Conservation (phyloP, 2,113 vertebrate genomes). For the Notiomystis cincta region DNA sequence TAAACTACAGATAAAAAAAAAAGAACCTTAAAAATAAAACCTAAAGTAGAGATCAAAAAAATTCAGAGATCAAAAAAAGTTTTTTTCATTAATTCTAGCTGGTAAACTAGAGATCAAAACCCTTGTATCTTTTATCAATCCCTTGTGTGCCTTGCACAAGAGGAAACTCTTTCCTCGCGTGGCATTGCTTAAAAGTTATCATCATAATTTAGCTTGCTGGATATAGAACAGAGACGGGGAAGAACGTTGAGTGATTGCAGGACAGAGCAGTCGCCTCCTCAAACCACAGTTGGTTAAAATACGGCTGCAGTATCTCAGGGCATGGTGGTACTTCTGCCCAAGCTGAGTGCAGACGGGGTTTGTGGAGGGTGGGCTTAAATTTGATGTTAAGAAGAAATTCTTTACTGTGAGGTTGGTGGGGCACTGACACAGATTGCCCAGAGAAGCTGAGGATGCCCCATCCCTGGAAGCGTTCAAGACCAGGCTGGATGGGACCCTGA, state of each 20-base stretch:
- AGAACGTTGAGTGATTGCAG: background rate
- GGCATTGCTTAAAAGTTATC: conserved; percentile 26
- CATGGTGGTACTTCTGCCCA: background rate
- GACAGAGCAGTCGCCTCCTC: background rate
- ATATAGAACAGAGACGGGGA: background rate
- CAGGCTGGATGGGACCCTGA: background rate
- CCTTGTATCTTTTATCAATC: conserved; percentile 49
- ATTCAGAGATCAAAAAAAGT: background rate
- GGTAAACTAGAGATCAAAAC: conserved; percentile 61
- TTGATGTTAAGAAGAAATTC: background rate
- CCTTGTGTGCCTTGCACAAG: conserved; percentile 16
- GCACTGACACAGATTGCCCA: background rate
- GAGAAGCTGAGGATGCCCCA: background rate
- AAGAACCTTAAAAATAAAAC: background rate
- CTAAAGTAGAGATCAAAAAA: conserved; percentile 45
- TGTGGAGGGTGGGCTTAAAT: background rate
- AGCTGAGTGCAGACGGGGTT: background rate
- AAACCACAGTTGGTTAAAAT: background rate
- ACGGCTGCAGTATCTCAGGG: background rate
- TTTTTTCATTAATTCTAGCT: conserved; percentile 46
- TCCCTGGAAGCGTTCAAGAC: background rate
- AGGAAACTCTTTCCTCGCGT: conserved; percentile 58
- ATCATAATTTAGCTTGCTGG: conserved; percentile 4
- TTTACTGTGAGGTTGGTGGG: background rate
- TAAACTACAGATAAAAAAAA: conserved; percentile 11